Conservation (phyloP, 2,888 invertebrate species). For the Hyposoter dolosus region DNA sequence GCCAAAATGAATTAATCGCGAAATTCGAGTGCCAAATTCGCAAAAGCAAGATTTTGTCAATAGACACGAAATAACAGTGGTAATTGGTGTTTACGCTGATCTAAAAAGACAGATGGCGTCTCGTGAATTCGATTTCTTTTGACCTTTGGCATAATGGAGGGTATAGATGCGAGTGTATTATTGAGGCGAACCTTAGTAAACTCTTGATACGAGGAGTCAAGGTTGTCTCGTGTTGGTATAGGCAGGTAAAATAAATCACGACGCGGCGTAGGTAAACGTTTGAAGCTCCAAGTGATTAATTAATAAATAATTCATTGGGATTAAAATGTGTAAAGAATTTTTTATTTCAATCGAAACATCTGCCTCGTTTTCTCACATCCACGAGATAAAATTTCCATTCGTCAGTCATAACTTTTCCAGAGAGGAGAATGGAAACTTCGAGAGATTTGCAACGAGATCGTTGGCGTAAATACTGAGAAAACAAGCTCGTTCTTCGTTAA, state of each 20-base stretch:
- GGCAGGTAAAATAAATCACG: not conserved
- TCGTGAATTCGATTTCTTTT: conserved; percentile 7
- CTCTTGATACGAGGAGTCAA: conserved; percentile 15
- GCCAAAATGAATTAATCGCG: conserved; percentile 28
- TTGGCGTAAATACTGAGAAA: not conserved
- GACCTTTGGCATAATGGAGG: not conserved
- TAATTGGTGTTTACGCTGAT: conserved; percentile 18
- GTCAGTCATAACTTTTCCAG: conserved; percentile 3
- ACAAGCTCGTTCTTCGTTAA: conserved; percentile 7
- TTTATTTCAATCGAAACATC: not conserved
- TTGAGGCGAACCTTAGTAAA: conserved; percentile 21
- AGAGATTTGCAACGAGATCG: not conserved
- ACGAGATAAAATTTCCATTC: conserved; percentile 40
- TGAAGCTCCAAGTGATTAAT: not conserved
- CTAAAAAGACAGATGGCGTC: conserved; percentile 6
- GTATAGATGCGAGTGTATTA: not conserved
- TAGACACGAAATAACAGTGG: not conserved
- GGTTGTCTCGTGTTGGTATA: not conserved
- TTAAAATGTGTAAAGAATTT: not conserved
- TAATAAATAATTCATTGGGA: not conserved
- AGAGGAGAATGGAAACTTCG: conserved; percentile 21
- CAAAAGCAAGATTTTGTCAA: conserved; percentile 31
- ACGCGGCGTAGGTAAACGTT: not conserved
- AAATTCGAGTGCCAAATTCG: conserved; percentile 42
- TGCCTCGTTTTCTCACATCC: not conserved